These are phyloP conservation scores for Troides aeacus DNA, from an alignment of 2,888 invertebrate species.

Conservation along the genomic window DNA sequence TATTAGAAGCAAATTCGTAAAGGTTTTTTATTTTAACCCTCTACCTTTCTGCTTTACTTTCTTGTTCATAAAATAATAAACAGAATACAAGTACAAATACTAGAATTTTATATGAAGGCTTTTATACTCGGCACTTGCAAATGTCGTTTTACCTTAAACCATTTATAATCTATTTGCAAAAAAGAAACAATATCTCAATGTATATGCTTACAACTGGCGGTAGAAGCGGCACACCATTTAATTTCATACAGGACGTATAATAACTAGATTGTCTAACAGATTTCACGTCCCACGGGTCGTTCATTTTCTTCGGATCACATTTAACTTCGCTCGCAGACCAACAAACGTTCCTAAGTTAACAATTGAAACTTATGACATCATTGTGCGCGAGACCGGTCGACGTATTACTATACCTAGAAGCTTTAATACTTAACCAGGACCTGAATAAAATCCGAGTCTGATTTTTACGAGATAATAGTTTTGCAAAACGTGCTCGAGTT, in stretches of 20 bases:
- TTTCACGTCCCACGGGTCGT: constrained; percentile 75
- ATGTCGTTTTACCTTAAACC: too few relatives aligned
- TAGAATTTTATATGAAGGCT: too few relatives aligned
- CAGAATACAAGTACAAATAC: too few relatives aligned
- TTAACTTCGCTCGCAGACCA: constrained; percentile 4
- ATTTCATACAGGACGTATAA: constrained; percentile 85
- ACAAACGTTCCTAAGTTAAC: not conserved
- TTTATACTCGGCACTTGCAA: too few relatives aligned
- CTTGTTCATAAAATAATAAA: too few relatives aligned
- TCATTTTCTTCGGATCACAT: constrained; percentile 49
- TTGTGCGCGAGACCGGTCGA: constrained; percentile 7
- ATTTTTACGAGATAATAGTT: constrained; percentile 47
- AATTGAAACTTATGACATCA: constrained; percentile 2
- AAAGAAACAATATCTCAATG: not conserved
- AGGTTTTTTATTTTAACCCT: not conserved
- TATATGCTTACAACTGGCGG: constrained; percentile 85
- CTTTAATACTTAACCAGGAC: constrained; percentile 1
- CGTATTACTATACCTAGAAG: not conserved
- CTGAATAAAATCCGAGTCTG: constrained; percentile 40
- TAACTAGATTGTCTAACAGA: constrained; percentile 62
- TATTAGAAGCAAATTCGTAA: not conserved
- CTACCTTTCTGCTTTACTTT: too few relatives aligned
- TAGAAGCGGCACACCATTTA: constrained; percentile 86
- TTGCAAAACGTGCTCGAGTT: constrained; percentile 49
- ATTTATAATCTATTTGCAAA: too few relatives aligned